Evolutionary conservation across 2,888 invertebrate species (phyloP), one percentile per base, ranked within the genome.

Genomic region (Meandrusa payeni): DNA sequence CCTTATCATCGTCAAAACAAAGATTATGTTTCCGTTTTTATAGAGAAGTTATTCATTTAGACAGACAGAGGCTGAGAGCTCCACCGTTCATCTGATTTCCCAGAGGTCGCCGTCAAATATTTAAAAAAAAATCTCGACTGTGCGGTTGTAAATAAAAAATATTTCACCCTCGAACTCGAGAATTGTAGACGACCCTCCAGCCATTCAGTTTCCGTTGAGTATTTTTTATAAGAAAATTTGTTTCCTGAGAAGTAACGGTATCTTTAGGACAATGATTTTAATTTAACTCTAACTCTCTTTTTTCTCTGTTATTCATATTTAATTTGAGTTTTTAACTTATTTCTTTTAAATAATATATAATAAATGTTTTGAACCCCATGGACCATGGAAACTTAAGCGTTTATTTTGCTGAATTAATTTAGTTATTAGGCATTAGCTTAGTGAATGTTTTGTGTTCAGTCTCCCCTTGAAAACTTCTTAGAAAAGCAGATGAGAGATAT

Each of bases 41-140:
- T 48, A 50, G 57, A 55, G 41, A 42, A 48, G 41, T 50, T 53
- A 63, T 43, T 43, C 37, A 43, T 43, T 43, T 43, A 27, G 31
- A 43, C 24, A 36, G 42, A 37, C 29, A 42, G 29, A 29, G n/a
- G 32, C 43, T n/a, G 37, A 29, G 42, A 66, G 63, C 61, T 62
- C 63, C 66, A 57, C 57, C 68, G 68, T 70, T 70, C 67, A 64
- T 66, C 66, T 83, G 83, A 86, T 86, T 86, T 86, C 85, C 85
- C 85, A 66, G 62, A 74, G 85, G 85, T 64, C 71, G 56, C 64
- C 57, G 60, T 61, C 59, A 65, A 66, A 62, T 75, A 73, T 79
- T 82, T 78, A 74, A 69, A 65, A 78, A 78, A 80, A 79, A 75
- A 70, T 64, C 61, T 73, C n/a, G 64, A 62, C 69, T 7, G 23